phyloP scores from a whole-genome alignment of 2,797 vertebrate species.

The Hypotaenidia philippensis region DNA sequence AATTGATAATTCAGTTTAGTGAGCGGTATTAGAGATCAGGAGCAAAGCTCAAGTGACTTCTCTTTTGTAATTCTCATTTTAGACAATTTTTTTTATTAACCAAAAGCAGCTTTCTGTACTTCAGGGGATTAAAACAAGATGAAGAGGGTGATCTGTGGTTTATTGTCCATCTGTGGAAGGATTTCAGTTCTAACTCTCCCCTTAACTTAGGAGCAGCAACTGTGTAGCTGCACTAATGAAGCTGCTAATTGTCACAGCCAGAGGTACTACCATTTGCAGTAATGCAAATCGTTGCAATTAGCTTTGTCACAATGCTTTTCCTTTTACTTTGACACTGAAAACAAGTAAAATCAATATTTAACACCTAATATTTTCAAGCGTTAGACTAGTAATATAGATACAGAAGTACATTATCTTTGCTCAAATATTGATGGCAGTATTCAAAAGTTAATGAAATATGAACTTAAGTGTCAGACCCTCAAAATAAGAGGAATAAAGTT shows the following conservation, averaged over 20 bases:
- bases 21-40: background rate
- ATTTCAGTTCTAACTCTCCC: constrained; percentile 12
- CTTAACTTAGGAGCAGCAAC: background rate
- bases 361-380: background rate
- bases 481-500: background rate
- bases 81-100: constrained; percentile 56
- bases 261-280: background rate
- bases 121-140: constrained; percentile 61
- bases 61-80: constrained; percentile 37
- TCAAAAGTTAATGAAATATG: background rate
- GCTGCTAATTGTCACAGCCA: background rate
- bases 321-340: background rate
- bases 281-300: background rate
- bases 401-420: background rate
- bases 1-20: background rate
- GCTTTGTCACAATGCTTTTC: background rate
- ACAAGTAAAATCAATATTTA: background rate
- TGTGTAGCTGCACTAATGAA: background rate
- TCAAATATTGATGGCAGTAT: background rate
- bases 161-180: background rate
- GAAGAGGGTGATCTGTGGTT: background rate
- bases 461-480: background rate
- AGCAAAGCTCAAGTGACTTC: constrained; percentile 5
- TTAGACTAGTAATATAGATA: background rate
- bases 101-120: constrained; percentile 19